A percentile compares a stretch with the other conserved stretches of the same genome.
These are phyloP conservation scores for Pegoplata infirma DNA, from an alignment of 2,888 invertebrate genomes.

Conservation along the genomic window DNA sequence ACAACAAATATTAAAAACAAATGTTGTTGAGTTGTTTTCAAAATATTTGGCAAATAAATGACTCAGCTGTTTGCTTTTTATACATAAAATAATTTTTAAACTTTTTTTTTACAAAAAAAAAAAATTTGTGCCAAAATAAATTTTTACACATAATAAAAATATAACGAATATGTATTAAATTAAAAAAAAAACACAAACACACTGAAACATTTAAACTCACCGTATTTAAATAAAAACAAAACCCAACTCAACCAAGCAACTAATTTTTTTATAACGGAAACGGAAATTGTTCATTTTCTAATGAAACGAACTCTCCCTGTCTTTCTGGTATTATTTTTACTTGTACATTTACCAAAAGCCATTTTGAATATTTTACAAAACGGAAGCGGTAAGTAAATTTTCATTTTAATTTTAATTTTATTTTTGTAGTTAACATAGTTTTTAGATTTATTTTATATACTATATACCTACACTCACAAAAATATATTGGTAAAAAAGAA, in stretches of 20 bases:
- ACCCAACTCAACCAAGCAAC: not conserved
- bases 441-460: no score
- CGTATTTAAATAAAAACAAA: no score
- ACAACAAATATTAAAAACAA: not conserved
- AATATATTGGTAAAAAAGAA: no score
- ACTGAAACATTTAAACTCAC: no score
- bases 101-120: not conserved
- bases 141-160: not conserved
- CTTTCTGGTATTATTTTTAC: not conserved
- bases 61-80: no score
- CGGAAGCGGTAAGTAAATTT: constrained; percentile 54
- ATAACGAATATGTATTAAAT: constrained; percentile 5
- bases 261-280: constrained; percentile 42
- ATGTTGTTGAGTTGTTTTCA: not conserved
- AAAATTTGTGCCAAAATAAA: constrained; percentile 23
- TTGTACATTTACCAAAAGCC: not conserved
- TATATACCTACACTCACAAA: no score
- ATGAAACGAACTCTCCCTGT: not conserved
- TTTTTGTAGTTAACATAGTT: constrained; percentile 1
- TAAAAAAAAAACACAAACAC: not conserved
- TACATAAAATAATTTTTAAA: not conserved
- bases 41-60: no score
- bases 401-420: constrained; percentile 12
- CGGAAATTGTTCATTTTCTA: constrained; percentile 25
- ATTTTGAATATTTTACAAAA: constrained; percentile 38